These are phyloP conservation scores for Neodiprion fabricii DNA, from an alignment of 1,140 invertebrate genomes.

Conservation along the genomic window DNA sequence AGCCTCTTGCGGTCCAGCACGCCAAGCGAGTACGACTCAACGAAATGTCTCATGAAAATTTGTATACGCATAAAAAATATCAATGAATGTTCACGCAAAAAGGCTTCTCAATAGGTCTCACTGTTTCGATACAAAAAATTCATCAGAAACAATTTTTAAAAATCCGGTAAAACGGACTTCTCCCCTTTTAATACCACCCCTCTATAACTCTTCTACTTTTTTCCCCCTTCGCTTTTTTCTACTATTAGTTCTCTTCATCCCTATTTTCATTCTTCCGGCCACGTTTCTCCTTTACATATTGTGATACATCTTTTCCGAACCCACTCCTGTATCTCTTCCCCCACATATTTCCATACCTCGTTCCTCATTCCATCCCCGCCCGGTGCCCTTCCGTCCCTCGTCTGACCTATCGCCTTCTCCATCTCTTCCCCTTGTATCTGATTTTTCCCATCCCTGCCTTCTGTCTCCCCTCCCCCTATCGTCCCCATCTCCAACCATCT, in stretches of 20 bases:
- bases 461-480: neutral
- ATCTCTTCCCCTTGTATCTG: conserved; percentile 11
- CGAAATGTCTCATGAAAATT: neutral
- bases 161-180: neutral
- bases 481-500: neutral
- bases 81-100: neutral
- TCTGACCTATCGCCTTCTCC: neutral
- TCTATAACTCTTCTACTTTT: neutral
- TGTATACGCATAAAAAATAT: neutral
- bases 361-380: conserved; percentile 20
- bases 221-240: conserved; percentile 7
- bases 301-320: neutral
- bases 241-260: too few relatives aligned
- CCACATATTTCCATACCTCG: conserved; percentile 16
- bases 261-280: too few relatives aligned
- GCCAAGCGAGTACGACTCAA: neutral
- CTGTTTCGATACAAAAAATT: neutral
- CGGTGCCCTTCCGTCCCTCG: conserved; percentile 8
- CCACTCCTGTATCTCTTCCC: neutral
- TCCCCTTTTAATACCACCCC: neutral
- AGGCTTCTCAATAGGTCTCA: conserved; percentile 10
- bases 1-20: conserved; percentile 6
- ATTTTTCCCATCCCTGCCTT: conserved; percentile 3
- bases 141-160: neutral
- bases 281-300: too few relatives aligned